Conservation (phyloP, 2,888 invertebrate genomes). For the Sminthurides aquaticus region DNA sequence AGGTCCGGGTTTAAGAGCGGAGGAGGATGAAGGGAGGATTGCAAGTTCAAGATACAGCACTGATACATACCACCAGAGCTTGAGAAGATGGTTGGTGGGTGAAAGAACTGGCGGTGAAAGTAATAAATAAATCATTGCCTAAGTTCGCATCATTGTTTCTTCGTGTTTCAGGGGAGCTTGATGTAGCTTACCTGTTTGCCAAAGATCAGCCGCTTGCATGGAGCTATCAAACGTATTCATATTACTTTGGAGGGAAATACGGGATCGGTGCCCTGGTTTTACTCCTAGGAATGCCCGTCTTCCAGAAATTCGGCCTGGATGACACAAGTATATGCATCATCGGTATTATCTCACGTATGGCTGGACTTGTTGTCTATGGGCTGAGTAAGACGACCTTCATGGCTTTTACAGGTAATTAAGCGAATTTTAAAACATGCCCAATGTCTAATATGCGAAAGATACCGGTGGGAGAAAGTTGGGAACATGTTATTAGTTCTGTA, state of each 20-base stretch:
- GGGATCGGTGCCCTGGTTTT: slow-evolving; percentile 45
- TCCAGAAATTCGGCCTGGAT: slow-evolving; percentile 34
- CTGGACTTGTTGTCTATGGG: slow-evolving; percentile 46
- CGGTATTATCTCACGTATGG: slow-evolving; percentile 47
- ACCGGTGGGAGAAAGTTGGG: too few relatives aligned
- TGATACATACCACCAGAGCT: too few relatives aligned
- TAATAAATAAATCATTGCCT: too few relatives aligned
- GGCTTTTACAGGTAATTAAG: slow-evolving; percentile 47
- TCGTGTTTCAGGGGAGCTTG: slow-evolving; percentile 46
- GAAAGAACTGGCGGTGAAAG: too few relatives aligned
- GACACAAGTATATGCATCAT: slow-evolving; percentile 47
- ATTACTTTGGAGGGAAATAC: slow-evolving; percentile 46
- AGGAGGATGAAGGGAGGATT: too few relatives aligned
- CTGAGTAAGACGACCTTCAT: slow-evolving; percentile 45
- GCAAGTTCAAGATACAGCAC: too few relatives aligned
- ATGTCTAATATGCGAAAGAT: background rate
- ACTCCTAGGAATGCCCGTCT: slow-evolving; percentile 45
- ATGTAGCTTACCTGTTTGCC: slow-evolving; percentile 47
- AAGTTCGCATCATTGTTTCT: too few relatives aligned
- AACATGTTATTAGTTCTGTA: too few relatives aligned
- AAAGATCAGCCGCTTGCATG: slow-evolving; percentile 46
- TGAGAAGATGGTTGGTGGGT: too few relatives aligned
- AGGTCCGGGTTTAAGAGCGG: too few relatives aligned
- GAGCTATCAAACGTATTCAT: slow-evolving; percentile 46
- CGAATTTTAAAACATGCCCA: background rate